Evolutionary conservation across 1,140 invertebrate genomes (phyloP), one percentile per base, ranked within the genome.

Genomic region (Magallana ariakensis): DNA sequence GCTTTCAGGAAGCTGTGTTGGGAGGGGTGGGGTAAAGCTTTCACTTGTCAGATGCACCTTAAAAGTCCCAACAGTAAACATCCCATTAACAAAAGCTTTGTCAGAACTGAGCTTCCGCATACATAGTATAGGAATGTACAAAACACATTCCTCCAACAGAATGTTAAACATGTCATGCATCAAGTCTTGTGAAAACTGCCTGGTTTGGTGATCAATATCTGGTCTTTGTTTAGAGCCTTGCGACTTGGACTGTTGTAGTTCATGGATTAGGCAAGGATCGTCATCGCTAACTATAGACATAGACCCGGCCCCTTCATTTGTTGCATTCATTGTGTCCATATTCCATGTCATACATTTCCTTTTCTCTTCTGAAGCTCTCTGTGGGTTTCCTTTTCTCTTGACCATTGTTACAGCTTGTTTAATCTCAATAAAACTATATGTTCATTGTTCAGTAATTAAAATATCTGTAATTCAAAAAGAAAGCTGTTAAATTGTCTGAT

Each of bases 311-410:
- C 88, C 87, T 11, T 80, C 58, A 46, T 87, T 83, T 53, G 46
- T 54, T 13, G 80, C 11, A 19, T 54, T 22, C 7, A 56, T 57
- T 26, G 19, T 54, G 62, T 26, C 81, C 92, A 94, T 92, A 85
- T 93, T 93, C 94, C 94, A 94, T 85, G 91, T 84, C 83, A 92
- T 22, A 26, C 87, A 87, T 80, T 90, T 88, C 54, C 92, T 88
- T 86, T 93, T 93, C 10, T 88, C 91, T 60, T 91, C 90, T 56
- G 88, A 85, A 16, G 88, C 90, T 56, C 88, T 89, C 58, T 88
- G 84, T 54, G 94, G 94, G 11, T 85, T 60, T 54, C 91, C 87
- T 83, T 94, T 94, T 62, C 94, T 88, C 85, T 94, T 94, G 11
- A 90, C 91, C 93, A 94, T 94, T 85, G 84, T 91, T 46, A 33